Conservation (phyloP, 2,113 vertebrate species). For the Phoenicopterus ruber region DNA sequence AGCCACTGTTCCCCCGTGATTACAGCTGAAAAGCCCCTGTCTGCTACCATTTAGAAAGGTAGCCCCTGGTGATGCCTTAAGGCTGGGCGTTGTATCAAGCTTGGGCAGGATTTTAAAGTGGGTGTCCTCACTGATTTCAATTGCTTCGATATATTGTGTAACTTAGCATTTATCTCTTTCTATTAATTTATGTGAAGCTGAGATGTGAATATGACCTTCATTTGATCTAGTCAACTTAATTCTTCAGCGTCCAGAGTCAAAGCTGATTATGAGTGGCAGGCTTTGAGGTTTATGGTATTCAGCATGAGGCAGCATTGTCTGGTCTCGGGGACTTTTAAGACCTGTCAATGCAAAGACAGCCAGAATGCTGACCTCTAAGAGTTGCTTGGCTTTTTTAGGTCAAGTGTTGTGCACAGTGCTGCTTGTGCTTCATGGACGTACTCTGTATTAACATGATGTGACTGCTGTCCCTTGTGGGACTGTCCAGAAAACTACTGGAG, state of each 20-base stretch:
- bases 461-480: background rate
- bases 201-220: background rate
- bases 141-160: background rate
- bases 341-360: background rate
- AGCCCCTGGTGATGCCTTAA: background rate
- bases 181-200: background rate
- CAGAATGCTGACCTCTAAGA: background rate
- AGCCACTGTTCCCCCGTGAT: accelerated
- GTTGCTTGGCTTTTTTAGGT: background rate
- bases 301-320: background rate
- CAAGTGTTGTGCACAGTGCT: background rate
- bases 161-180: background rate
- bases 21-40: background rate
- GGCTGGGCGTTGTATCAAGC: background rate
- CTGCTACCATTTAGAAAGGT: background rate
- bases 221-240: background rate
- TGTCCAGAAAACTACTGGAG: background rate
- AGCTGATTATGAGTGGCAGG: background rate
- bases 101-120: background rate
- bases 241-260: background rate
- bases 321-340: background rate
- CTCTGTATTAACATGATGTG: background rate
- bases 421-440: background rate
- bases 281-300: background rate
- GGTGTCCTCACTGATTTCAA: background rate